Base-by-base conservation (phyloP, 2,113 vertebrate genomes). In the Capreolus pygargus region DNA sequence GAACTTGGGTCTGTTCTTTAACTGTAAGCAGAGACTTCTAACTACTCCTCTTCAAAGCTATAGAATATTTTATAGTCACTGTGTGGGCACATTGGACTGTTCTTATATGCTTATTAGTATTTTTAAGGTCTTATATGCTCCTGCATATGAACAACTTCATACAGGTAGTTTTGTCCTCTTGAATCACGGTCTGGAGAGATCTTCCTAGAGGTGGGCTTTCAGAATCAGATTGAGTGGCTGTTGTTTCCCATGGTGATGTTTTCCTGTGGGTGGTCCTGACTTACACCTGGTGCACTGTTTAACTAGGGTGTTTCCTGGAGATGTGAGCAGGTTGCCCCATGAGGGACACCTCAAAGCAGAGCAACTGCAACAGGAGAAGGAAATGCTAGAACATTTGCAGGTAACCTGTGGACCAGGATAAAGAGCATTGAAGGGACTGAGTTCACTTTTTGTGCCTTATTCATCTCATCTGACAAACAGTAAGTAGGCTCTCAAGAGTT, bases 281-380 rank as follows among this genome's bases (percentile, higher is more conserved):
- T 30, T 54, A 14, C 16, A 6, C 11, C 23, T 10, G 4, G 3
- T 2, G 6, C 9, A 4, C 13, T 0, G 0, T 27, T 67, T 54
- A 47, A 19, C 39, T 84, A 10, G 19, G 30, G 23, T 43, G 13
- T 43, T 61, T 27, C 52, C n/a, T 55, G 57, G 12, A 39, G 43
- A 39, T 50, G 50, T 39, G 50, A 7, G 21, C 9, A 16, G 50
- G 11, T 1, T 60, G 36, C 7, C 28, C 13, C 1, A 0, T 1
- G 50, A 9, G 50, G 36, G n/a, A 13, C 6, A 7, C 2, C 33
- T 54, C 17, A 9, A 2, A 27, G 28, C n/a, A 47, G 47, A 27
- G 3, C 2, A 3, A 27, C 30, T 11, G 36, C 21, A 39, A 27
- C 3, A 16, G 16, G 43, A 85, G 33, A 86, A 74, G n/a, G 61